These are phyloP conservation scores for Nephrotoma appendiculata DNA, from an alignment of 2,888 invertebrate species.

Conservation along the genomic window DNA sequence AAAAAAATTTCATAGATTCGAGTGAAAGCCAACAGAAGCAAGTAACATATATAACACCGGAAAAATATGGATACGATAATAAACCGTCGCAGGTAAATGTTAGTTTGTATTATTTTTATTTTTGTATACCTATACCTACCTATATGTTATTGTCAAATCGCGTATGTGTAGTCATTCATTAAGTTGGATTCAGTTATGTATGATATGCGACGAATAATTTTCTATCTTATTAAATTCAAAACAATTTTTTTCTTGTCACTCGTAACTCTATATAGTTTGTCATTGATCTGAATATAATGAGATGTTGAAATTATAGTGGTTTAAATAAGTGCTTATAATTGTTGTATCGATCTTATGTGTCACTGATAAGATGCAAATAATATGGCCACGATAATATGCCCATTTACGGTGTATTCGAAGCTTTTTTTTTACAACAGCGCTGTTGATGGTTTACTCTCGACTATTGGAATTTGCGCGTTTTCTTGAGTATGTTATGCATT, in stretches of 20 bases:
- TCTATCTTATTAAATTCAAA: not conserved
- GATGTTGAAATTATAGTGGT: not conserved
- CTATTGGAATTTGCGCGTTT: too few relatives aligned
- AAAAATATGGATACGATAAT: not conserved
- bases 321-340: not conserved
- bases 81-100: slow-evolving; percentile 2
- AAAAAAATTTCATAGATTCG: not conserved
- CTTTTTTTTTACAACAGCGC: too few relatives aligned
- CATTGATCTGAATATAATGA: not conserved
- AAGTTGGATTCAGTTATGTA: not conserved
- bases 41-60: not conserved
- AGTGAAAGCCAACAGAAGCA: slow-evolving; percentile 1
- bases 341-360: too few relatives aligned
- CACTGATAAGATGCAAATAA: too few relatives aligned
- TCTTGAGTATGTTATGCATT: too few relatives aligned
- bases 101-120: not conserved
- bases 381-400: too few relatives aligned
- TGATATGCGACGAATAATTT: not conserved
- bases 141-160: not conserved
- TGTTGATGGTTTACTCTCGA: too few relatives aligned
- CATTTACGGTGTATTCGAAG: too few relatives aligned
- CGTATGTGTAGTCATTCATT: not conserved
- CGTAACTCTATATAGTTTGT: not conserved
- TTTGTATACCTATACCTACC: not conserved
- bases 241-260: not conserved